phyloP scores from a whole-genome alignment of 2,113 vertebrate species.

The Zeus faber region DNA sequence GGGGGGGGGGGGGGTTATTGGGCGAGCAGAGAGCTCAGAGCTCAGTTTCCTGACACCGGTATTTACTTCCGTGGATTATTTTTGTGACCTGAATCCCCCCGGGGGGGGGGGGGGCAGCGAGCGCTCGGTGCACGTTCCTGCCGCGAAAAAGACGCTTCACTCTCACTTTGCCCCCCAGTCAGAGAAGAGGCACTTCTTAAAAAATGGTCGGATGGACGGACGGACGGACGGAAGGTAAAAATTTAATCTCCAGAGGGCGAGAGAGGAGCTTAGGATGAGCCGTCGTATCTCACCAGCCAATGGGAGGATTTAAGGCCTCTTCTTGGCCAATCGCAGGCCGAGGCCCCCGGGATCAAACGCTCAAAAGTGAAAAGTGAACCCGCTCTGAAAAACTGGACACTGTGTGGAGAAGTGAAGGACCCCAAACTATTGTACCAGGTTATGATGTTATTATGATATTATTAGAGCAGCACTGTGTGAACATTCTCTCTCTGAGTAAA shows the following conservation, averaged over 20 bases:
- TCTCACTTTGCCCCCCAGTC: conserved; percentile 37
- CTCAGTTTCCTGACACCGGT: conserved; percentile 43
- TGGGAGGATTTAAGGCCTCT: conserved; percentile 42
- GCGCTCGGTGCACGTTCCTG: conserved; percentile 44
- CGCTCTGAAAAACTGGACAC: background rate
- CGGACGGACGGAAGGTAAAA: no score
- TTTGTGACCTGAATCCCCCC: conserved; percentile 32
- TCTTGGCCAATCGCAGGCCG: conserved; percentile 42
- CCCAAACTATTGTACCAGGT: no score
- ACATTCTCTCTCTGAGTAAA: no score
- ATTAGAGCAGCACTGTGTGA: no score
- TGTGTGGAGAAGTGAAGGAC: no score
- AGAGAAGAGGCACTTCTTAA: conserved; percentile 40
- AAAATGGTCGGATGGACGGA: conserved; percentile 44
- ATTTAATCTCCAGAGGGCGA: conserved; percentile 54
- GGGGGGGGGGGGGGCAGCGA: conserved; percentile 18
- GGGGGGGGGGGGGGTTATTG: background rate
- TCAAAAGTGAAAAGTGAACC: background rate
- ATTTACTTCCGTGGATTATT: conserved; percentile 58
- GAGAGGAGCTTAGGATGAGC: conserved; percentile 55
- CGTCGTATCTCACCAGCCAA: conserved; percentile 50
- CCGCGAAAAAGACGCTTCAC: conserved; percentile 37
- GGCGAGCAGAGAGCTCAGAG: conserved; percentile 19
- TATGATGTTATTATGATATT: no score
- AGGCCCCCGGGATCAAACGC: conserved; percentile 36